A percentile compares a stretch with the other conserved stretches of the same genome.
These are phyloP conservation scores for Deilephila porcellus DNA, from an alignment of 2,888 invertebrate genomes.

Conservation along the genomic window DNA sequence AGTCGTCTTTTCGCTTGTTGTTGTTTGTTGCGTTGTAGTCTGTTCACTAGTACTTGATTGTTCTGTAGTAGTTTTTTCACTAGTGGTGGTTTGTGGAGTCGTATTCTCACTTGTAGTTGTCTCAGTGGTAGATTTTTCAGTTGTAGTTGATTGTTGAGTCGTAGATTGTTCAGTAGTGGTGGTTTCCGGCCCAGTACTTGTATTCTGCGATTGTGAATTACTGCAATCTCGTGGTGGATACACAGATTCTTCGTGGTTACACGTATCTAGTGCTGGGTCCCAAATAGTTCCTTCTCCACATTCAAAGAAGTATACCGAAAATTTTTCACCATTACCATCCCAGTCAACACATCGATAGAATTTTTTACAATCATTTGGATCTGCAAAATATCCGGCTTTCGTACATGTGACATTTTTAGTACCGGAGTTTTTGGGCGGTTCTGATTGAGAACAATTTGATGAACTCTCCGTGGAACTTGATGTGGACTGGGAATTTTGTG, in stretches of 20 bases:
- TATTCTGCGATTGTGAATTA: constrained; percentile 58
- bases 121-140: constrained; percentile 37
- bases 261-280: constrained; percentile 87
- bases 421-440: constrained; percentile 57
- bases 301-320: constrained; percentile 87
- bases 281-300: constrained; percentile 90
- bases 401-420: constrained; percentile 73
- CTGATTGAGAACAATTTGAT: constrained; percentile 57
- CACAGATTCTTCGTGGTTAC: constrained; percentile 87
- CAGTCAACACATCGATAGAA: constrained; percentile 88
- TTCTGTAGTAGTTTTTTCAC: constrained; percentile 45
- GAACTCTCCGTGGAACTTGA: constrained; percentile 42
- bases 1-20: constrained; percentile 37
- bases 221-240: constrained; percentile 83
- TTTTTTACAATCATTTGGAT: constrained; percentile 86
- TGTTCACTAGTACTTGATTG: constrained; percentile 44
- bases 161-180: constrained; percentile 42
- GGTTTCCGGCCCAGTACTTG: constrained; percentile 44
- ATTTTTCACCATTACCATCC: constrained; percentile 81
- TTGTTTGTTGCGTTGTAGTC: constrained; percentile 44
- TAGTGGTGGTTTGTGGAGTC: constrained; percentile 37
- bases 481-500: constrained; percentile 36
- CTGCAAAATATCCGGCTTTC: constrained; percentile 86
- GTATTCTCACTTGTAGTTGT: constrained; percentile 44
- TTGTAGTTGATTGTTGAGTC: constrained; percentile 34